Evolutionary conservation across 35 echinoderm and acorn worm species (phyloP), one percentile per base, ranked within the genome.

Genomic region (Ophiothrix spiculata): DNA sequence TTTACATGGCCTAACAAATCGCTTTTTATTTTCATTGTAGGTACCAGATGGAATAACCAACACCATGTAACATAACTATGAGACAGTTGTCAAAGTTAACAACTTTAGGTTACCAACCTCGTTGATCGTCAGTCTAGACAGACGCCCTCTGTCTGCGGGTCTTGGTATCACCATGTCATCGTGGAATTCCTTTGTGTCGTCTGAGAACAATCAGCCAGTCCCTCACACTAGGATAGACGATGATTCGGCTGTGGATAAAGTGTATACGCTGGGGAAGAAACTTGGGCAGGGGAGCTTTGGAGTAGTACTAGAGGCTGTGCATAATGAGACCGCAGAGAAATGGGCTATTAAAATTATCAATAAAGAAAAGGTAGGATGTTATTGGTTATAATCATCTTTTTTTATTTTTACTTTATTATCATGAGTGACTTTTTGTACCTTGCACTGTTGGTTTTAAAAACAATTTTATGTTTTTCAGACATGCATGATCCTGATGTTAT

Each of bases 261-360:
- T 80, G 36, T 99, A 99, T 39, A 83, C 64, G 13, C 77, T 89
- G 0, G 96, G 96, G 12, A 75, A 64, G 39, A 94, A 94, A 56
- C 86, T 99, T 12, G 96, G 96, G 32, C 41, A 85, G 0, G 96
- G 96, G 0, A 99, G 96, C 83, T 99, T 99, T 84, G 96, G 96
- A 6, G 92, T 94, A 8, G 96, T 99, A 35, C 80, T 91, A 32
- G 90, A 88, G 79, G 96, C 87, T 28, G 90, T 79, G 21, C 87
- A 90, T 33, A 56, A 83, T 25, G 86, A 94, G 78, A 91, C 88
- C 0, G 86, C 79, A 31, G 79, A 91, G 49, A 94, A 89, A 81
- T 93, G 92, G 92, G 96, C 96, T 1, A 92, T 99, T 46, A 99
- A 99, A 87, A 90, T 99, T 83, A 85, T 99, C 39, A 99, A 99